Conservation (phyloP, 1,140 invertebrate genomes). For the Nautilus pompilius region DNA sequence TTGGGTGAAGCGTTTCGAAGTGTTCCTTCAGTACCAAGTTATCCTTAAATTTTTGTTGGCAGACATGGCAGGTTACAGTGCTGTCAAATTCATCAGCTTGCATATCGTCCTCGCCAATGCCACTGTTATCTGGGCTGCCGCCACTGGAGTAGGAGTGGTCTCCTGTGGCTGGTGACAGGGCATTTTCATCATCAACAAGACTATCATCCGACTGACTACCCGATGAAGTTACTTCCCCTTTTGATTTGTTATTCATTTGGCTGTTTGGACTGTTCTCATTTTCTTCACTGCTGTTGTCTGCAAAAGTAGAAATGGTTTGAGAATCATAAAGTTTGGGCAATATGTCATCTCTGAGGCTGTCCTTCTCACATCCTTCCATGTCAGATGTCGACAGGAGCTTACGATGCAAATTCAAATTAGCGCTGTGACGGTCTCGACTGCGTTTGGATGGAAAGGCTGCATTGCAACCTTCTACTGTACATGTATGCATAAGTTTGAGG, state of each 20-base stretch:
- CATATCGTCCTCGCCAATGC: slow-evolving; percentile 3
- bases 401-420: slow-evolving; percentile 83
- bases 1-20: slow-evolving; percentile 64
- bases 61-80: slow-evolving; percentile 66
- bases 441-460: slow-evolving; percentile 93
- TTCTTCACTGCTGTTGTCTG: slow-evolving; percentile 13
- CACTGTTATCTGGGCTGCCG: slow-evolving; percentile 32
- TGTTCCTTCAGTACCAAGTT: slow-evolving; percentile 65
- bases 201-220: slow-evolving; percentile 39
- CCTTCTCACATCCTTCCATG: slow-evolving; percentile 19
- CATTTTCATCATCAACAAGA: neutral
- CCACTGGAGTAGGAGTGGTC: slow-evolving; percentile 37
- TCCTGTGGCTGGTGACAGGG: slow-evolving; percentile 39
- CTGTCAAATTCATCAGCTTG: slow-evolving; percentile 12
- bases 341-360: slow-evolving; percentile 7
- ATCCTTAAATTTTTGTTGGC: slow-evolving; percentile 64
- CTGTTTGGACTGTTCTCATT: slow-evolving; percentile 17
- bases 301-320: slow-evolving; percentile 2
- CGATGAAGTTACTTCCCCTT: slow-evolving; percentile 59
- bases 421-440: slow-evolving; percentile 86
- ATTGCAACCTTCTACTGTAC: slow-evolving; percentile 93
- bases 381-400: slow-evolving; percentile 40
- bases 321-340: slow-evolving; percentile 4
- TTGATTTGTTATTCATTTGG: slow-evolving; percentile 60
- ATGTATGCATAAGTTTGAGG: slow-evolving; percentile 93